phyloP scores from a whole-genome alignment of 2,888 invertebrate genomes.

The Ernsta delagoae region DNA sequence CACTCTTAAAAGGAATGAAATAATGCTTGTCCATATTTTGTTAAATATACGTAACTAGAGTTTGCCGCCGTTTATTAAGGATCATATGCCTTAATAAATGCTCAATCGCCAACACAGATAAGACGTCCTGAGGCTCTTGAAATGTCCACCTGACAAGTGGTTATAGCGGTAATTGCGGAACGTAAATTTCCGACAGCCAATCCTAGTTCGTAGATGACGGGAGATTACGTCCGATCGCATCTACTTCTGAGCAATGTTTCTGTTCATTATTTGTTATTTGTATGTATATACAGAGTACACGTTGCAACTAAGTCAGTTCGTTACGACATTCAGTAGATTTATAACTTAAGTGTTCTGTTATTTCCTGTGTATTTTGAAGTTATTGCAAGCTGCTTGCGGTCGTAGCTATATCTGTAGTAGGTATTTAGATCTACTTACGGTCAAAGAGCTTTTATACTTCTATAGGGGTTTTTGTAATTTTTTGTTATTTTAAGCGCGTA shows the following conservation, averaged over 20 bases:
- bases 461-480: too few relatives aligned
- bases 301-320: slow-evolving; percentile 6
- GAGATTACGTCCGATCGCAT: slow-evolving; percentile 36
- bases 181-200: slow-evolving; percentile 50
- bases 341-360: slow-evolving; percentile 7
- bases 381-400: background rate
- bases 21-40: background rate
- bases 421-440: too few relatives aligned
- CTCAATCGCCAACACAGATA: slow-evolving; percentile 9
- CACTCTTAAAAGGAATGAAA: too few relatives aligned
- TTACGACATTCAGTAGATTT: slow-evolving; percentile 10
- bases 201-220: slow-evolving; percentile 39
- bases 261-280: slow-evolving; percentile 34
- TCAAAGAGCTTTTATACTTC: too few relatives aligned
- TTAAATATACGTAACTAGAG: background rate
- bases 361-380: background rate
- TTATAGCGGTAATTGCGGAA: slow-evolving; percentile 64
- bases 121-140: slow-evolving; percentile 51
- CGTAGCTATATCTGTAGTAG: background rate
- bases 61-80: slow-evolving; percentile 56
- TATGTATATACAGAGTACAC: background rate
- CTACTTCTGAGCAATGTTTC: slow-evolving; percentile 37
- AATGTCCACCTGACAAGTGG: slow-evolving; percentile 57
- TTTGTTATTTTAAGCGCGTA: too few relatives aligned
- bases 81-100: slow-evolving; percentile 36